These are phyloP conservation scores for Acyrthosiphon pisum DNA, from an alignment of 1,140 invertebrate genomes.

Conservation along the genomic window DNA sequence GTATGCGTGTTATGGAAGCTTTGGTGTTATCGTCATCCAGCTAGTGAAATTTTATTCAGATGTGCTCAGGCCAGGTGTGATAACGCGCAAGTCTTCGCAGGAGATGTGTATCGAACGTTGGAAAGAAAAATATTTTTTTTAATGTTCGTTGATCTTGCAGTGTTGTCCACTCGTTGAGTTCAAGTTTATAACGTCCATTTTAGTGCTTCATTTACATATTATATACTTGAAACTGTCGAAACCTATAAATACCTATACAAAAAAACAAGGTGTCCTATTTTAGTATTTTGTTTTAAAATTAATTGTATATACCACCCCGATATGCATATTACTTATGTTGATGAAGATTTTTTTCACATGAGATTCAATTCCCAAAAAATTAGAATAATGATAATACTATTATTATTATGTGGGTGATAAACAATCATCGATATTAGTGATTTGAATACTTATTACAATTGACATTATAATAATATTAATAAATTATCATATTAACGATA, in stretches of 20 bases:
- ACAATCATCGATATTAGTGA: background rate
- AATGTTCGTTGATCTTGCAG: background rate
- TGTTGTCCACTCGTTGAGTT: background rate
- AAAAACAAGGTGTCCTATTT: background rate
- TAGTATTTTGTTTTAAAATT: background rate
- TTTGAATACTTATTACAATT: background rate
- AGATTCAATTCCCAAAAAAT: background rate
- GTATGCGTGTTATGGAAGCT: too few relatives aligned
- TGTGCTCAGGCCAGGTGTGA: too few relatives aligned
- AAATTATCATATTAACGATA: too few relatives aligned
- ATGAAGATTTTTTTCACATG: background rate
- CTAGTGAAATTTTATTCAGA: too few relatives aligned
- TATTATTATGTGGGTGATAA: background rate
- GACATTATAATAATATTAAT: too few relatives aligned
- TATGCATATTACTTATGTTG: background rate
- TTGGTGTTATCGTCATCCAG: too few relatives aligned
- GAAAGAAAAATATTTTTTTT: background rate
- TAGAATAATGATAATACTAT: background rate
- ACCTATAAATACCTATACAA: background rate
- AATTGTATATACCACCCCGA: background rate
- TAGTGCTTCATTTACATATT: background rate
- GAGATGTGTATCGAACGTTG: background rate
- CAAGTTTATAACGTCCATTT: background rate
- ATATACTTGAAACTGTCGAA: background rate
- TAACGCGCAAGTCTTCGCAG: background rate